A percentile compares a stretch with the other conserved stretches of the same genome.
phyloP scores from a whole-genome alignment of 2,113 vertebrate genomes.

The Sinocyclocheilus rhinocerous region DNA sequence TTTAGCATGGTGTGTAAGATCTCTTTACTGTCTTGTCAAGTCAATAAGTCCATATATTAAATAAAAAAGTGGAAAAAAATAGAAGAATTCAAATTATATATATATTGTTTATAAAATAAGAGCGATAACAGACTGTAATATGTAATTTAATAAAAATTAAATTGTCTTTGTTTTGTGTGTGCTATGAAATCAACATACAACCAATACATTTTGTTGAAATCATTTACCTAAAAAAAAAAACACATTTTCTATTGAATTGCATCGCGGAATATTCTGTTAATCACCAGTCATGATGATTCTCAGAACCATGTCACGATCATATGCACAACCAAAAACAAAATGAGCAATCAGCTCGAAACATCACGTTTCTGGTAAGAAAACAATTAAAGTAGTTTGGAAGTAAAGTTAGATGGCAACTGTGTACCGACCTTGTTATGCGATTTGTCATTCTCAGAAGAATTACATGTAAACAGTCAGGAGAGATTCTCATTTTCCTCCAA shows the following conservation, averaged over 20 bases:
- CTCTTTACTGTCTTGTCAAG: neutral
- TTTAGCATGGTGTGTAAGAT: neutral
- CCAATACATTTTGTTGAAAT: neutral
- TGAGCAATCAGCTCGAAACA: neutral
- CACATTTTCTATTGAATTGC: neutral
- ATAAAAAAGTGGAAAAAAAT: neutral
- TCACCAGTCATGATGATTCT: neutral
- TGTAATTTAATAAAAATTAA: neutral
- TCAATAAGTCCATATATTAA: neutral
- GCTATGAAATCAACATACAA: neutral
- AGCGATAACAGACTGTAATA: neutral
- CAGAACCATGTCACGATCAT: neutral
- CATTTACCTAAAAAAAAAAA: neutral
- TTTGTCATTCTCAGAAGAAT: constrained; percentile 7
- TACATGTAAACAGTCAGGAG: constrained; percentile 20
- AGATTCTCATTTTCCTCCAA: neutral
- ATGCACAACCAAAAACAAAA: neutral
- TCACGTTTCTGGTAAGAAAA: neutral
- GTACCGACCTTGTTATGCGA: neutral
- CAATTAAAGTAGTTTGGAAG: neutral
- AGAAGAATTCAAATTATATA: neutral
- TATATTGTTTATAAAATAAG: neutral
- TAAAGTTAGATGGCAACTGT: neutral
- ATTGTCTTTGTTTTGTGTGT: neutral
- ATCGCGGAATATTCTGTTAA: neutral